A percentile compares a stretch with the other conserved stretches of the same genome.
Conservation (phyloP, 2,888 invertebrate genomes). For the Cetonia aurata region DNA sequence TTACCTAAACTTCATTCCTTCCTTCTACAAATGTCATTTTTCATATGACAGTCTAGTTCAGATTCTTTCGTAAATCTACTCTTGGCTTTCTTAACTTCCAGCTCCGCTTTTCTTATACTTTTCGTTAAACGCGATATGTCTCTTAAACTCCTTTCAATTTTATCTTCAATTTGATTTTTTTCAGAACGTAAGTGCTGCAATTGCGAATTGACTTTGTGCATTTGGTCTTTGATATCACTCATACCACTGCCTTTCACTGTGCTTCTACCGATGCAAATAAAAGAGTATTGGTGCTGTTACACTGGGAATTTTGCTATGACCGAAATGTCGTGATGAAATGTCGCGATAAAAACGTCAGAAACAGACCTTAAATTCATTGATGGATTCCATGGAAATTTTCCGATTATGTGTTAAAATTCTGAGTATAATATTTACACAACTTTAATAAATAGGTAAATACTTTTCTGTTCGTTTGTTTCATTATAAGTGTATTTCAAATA, state of each 20-base stretch:
- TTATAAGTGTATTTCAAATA: background rate
- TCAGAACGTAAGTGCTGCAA: slow-evolving; percentile 2
- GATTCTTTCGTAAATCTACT: background rate
- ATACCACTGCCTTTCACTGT: background rate
- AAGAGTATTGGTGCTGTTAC: background rate
- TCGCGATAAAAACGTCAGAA: background rate
- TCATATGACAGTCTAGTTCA: background rate
- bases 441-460: background rate
- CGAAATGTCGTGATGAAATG: no score
- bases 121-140: slow-evolving; percentile 26
- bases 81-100: slow-evolving; percentile 1
- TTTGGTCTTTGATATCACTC: slow-evolving; percentile 7
- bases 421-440: background rate
- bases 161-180: slow-evolving; percentile 13
- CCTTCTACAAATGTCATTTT: no score
- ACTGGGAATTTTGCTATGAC: slow-evolving; percentile 14
- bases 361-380: background rate
- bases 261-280: background rate
- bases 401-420: no score
- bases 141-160: slow-evolving; percentile 15
- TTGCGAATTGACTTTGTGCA: background rate
- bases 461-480: background rate
- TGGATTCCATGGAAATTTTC: background rate
- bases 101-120: slow-evolving; percentile 26
- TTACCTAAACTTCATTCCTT: no score